Conservation (phyloP, 2,113 vertebrate genomes). For the Eulemur rufifrons region DNA sequence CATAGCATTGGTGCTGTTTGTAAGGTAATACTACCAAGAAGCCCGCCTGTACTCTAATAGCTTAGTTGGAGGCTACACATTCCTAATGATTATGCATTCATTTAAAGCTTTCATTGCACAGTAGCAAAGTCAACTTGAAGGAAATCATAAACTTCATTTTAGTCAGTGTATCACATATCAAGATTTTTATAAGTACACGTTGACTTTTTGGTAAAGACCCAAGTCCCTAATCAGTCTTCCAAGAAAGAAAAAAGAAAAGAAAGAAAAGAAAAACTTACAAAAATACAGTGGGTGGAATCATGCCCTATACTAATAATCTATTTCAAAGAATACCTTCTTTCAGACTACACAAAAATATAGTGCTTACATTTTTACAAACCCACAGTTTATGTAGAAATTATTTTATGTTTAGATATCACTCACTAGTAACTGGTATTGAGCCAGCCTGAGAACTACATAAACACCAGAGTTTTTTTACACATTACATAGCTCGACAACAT, state of each 20-base stretch:
- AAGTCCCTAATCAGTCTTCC: constrained; percentile 57
- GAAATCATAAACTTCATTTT: constrained; percentile 71
- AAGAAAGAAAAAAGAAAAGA: not conserved
- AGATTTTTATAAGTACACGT: constrained; percentile 70
- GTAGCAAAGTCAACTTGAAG: constrained; percentile 71
- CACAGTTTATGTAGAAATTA: constrained; percentile 85
- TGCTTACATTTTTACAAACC: constrained; percentile 82
- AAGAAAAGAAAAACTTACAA: not conserved
- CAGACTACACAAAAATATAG: constrained; percentile 79
- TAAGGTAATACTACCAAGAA: constrained; percentile 73
- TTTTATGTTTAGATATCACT: constrained; percentile 85
- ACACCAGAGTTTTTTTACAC: constrained; percentile 81
- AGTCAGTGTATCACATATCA: constrained; percentile 67
- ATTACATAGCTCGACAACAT: constrained; percentile 72
- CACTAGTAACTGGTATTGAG: constrained; percentile 80
- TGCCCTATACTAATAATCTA: constrained; percentile 65
- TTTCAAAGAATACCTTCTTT: constrained; percentile 75
- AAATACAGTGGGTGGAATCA: constrained; percentile 45
- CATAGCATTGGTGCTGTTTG: constrained; percentile 51
- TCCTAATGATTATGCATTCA: constrained; percentile 63
- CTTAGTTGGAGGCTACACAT: constrained; percentile 55
- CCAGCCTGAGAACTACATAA: constrained; percentile 81
- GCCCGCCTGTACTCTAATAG: constrained; percentile 71
- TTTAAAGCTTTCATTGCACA: constrained; percentile 70
- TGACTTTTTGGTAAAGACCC: constrained; percentile 71